Evolutionary conservation across 1,140 invertebrate species (phyloP), one percentile per base, ranked within the genome.

Genomic region (Matsumurasca onukii): DNA sequence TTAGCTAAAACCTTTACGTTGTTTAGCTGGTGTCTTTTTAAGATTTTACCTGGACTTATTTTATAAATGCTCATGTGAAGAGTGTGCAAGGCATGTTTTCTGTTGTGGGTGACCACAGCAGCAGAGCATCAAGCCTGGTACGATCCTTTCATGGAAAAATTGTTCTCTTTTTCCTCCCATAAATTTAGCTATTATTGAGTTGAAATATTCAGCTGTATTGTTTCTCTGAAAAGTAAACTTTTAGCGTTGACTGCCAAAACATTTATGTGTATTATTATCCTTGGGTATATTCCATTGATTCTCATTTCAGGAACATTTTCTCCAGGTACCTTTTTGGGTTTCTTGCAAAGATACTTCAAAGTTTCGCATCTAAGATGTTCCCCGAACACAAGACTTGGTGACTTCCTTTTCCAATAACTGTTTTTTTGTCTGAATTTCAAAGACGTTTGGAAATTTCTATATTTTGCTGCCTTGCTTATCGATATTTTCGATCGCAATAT

Each of bases 111-210:
- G 9, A 45, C 34, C 24, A 55, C 51, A 5, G 51, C 51, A 13
- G 51, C 51, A 9, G 20, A 55, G 20, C 51, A 55, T 55, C 51
- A 13, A 24, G 51, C 51, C 24, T 55, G 12, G 20, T 55, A 55
- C 5, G 51, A 55, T 55, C 51, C 24, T 55, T 55, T 55, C 51
- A 55, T 5, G 9, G 51, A 12, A 55, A n/a, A 55, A 20, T 24
- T 55, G 24, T n/a, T 13, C 51, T 22, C 51, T 55, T 20, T 45
- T 45, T 17, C 34, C 34, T 12, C 34, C 34, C 9, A 45, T 45
- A 45, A 45, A 45, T 17, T 45, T 55, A 13, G 15, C 51, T 24
- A 55, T 22, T 5, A 55, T 55, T 5, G 51, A 55, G 15, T 55
- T 55, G 51, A 12, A 55, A 15, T 55, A 22, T 55, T 55, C 51